Percentiles rank a stretch among this genome's conserved stretches.
Evolutionary conservation across 2,888 invertebrate genomes (phyloP).

Genomic region (Epirrhoe alternata): DNA sequence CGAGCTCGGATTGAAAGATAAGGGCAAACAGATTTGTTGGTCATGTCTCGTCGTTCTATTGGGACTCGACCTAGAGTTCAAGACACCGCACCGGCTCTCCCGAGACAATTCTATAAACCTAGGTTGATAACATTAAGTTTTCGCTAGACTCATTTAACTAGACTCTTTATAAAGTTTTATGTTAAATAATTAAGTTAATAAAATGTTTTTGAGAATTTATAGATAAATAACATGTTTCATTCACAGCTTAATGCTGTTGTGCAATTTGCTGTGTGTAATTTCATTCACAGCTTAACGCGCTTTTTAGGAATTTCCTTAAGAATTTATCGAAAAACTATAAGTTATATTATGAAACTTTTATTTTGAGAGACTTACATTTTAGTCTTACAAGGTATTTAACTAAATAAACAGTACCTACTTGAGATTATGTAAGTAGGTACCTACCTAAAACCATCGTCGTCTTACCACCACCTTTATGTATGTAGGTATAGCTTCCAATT

Average conservation of each 20-base stretch:
- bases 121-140: conserved; percentile 33
- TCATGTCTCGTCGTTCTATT: conserved; percentile 59
- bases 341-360: background rate
- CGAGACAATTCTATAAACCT: conserved; percentile 38
- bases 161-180: background rate
- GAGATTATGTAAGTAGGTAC: too few species aligned
- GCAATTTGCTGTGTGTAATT: too few species aligned
- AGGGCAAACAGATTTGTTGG: conserved; percentile 81
- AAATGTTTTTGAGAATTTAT: background rate
- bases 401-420: too few species aligned
- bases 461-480: too few species aligned
- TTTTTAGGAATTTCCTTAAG: background rate
- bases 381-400: too few species aligned
- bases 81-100: conserved; percentile 23
- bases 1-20: conserved; percentile 81
- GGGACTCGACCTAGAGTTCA: conserved; percentile 47
- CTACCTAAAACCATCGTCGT: too few species aligned
- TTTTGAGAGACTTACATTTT: too few species aligned
- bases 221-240: background rate
- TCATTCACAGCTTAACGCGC: background rate
- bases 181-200: background rate
- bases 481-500: too few species aligned
- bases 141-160: conserved; percentile 32
- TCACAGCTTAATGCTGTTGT: too few species aligned
- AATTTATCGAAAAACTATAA: background rate